phyloP scores from a whole-genome alignment of 2,797 vertebrate species.

The Syndactyla subalaris region DNA sequence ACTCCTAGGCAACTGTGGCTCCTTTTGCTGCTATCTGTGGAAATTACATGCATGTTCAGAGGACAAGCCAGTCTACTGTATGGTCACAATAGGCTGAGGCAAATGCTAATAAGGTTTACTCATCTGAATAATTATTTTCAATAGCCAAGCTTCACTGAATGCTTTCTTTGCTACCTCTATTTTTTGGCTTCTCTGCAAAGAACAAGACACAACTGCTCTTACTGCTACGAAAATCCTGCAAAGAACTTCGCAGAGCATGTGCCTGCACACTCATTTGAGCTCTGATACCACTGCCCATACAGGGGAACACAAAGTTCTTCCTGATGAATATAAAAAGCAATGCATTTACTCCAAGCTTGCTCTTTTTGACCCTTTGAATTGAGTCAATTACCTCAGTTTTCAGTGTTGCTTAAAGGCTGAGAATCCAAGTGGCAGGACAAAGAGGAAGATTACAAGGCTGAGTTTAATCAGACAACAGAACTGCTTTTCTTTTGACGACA shows the following conservation, averaged over 20 bases:
- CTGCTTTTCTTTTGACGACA: not conserved
- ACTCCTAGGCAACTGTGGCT: not conserved
- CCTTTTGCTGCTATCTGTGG: not conserved
- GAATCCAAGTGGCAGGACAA: slow-evolving; percentile 24
- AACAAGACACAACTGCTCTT: not conserved
- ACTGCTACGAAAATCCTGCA: not conserved
- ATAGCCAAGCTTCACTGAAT: slow-evolving; percentile 2
- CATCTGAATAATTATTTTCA: slow-evolving; percentile 43
- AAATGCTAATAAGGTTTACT: slow-evolving; percentile 58
- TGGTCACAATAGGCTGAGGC: slow-evolving; percentile 25
- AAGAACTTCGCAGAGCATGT: slow-evolving; percentile 16
- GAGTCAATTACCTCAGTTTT: slow-evolving; percentile 9
- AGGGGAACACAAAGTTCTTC: slow-evolving; percentile 44
- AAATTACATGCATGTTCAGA: slow-evolving; percentile 42
- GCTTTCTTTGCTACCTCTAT: not conserved
- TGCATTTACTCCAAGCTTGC: not conserved
- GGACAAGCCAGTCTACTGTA: slow-evolving; percentile 17
- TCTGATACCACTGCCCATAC: not conserved
- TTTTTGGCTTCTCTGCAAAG: not conserved
- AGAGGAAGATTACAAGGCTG: slow-evolving; percentile 48
- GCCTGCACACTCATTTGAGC: not conserved
- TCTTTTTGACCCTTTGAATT: slow-evolving; percentile 24
- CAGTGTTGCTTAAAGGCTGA: slow-evolving; percentile 37
- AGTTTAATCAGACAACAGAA: slow-evolving; percentile 47
- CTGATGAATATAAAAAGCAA: slow-evolving; percentile 48